These are phyloP conservation scores for Onychorhynchus coronatus DNA, from an alignment of 2,113 vertebrate genomes.

Conservation along the genomic window DNA sequence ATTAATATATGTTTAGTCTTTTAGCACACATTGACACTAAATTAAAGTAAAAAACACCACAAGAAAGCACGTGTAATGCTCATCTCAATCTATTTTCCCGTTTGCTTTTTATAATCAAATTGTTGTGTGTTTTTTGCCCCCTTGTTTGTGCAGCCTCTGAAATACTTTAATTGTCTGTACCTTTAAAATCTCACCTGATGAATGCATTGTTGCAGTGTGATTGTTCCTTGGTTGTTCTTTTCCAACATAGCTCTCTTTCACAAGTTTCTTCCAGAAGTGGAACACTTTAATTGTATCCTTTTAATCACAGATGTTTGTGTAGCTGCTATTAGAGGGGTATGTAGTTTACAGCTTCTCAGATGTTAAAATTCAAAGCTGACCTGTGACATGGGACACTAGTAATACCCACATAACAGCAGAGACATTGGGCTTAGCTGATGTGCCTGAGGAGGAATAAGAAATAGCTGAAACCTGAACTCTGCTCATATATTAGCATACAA, in stretches of 20 bases:
- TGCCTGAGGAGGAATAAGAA: background rate
- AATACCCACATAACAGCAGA: background rate
- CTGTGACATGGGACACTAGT: background rate
- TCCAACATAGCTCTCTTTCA: background rate
- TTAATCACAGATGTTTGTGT: background rate
- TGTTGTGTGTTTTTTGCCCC: background rate
- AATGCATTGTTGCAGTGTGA: background rate
- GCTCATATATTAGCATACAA: rapidly evolving
- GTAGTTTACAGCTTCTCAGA: background rate
- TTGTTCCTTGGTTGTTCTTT: background rate
- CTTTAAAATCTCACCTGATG: background rate
- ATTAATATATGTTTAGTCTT: background rate
- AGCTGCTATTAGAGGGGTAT: background rate
- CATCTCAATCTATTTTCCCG: background rate
- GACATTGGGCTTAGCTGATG: background rate
- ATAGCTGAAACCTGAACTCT: background rate
- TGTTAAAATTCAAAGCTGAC: background rate
- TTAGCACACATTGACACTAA: background rate
- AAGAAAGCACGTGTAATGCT: background rate
- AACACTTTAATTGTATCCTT: background rate
- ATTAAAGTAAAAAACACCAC: background rate
- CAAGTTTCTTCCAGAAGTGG: background rate
- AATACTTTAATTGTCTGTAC: background rate
- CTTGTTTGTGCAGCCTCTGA: background rate
- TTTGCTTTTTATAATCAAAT: background rate